A percentile compares a stretch with the other conserved stretches of the same genome.
Evolutionary conservation across 53 echinoderm and acorn worm genomes (phyloP).

Genomic region (Paracentrotus lividus): DNA sequence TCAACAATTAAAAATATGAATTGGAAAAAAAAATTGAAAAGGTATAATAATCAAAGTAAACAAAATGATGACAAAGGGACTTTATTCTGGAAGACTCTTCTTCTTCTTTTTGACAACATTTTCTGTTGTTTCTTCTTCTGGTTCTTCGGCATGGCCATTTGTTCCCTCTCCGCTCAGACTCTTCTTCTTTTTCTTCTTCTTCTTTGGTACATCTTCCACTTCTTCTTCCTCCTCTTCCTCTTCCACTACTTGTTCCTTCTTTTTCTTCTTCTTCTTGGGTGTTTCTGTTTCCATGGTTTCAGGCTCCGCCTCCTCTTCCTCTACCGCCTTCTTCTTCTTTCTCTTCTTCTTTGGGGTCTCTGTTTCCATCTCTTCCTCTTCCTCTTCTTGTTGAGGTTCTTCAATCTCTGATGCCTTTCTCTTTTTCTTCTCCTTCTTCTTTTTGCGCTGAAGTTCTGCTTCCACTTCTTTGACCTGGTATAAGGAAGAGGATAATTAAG

Average conservation of each 20-base stretch:
- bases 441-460: conserved; percentile 76
- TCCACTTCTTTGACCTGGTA: conserved; percentile 74
- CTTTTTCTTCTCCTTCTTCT: conserved; percentile 85
- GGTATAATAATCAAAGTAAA: not conserved
- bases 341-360: conserved; percentile 78
- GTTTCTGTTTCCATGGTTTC: conserved; percentile 65
- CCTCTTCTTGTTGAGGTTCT: conserved; percentile 68
- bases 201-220: conserved; percentile 72
- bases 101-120: conserved; percentile 77
- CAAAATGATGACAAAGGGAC: not conserved
- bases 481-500: not conserved
- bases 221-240: conserved; percentile 66
- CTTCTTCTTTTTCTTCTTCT: conserved; percentile 89
- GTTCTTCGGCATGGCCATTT: not conserved
- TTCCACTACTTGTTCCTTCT: conserved; percentile 45
- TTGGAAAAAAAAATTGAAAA: not conserved
- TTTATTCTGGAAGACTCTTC: conserved; percentile 67
- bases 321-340: conserved; percentile 78
- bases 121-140: conserved; percentile 53
- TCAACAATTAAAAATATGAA: not conserved
- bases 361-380: conserved; percentile 68
- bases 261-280: conserved; percentile 91
- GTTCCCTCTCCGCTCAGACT: conserved; percentile 37
- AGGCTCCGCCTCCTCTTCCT: conserved; percentile 19
- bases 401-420: conserved; percentile 62